Evolutionary conservation across 1,140 invertebrate genomes (phyloP).

Genomic region (Monomorium pharaonis): DNA sequence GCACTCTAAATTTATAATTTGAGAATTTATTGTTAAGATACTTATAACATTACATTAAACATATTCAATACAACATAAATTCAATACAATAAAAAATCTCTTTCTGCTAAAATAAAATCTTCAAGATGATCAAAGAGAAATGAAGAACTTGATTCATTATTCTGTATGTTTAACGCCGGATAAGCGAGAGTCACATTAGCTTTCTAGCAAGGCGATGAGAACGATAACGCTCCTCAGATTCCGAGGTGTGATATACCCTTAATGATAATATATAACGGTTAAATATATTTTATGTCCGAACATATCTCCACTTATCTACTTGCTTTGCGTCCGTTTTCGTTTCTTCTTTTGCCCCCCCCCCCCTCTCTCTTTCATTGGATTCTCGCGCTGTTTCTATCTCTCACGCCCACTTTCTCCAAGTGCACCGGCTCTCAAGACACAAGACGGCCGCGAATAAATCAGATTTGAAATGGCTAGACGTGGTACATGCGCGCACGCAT

Average conservation of each 20-base stretch:
- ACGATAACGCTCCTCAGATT: constrained; percentile 45
- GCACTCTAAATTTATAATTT: background rate
- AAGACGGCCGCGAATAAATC: constrained; percentile 70
- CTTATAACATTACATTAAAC: background rate
- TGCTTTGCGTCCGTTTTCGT: constrained; percentile 23
- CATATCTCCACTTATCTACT: constrained; percentile 39
- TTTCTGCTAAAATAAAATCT: background rate
- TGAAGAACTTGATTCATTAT: background rate
- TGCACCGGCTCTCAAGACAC: constrained; percentile 46
- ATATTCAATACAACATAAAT: constrained; percentile 21
- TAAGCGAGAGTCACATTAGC: background rate
- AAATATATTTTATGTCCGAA: constrained; percentile 62
- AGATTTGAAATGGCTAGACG: constrained; percentile 70
- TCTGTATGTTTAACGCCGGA: background rate
- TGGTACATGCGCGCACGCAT: constrained; percentile 54
- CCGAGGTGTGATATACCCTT: constrained; percentile 50
- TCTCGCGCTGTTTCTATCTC: constrained; percentile 45
- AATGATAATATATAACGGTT: constrained; percentile 71
- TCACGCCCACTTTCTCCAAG: constrained; percentile 41
- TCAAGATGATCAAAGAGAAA: background rate
- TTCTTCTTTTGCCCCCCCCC: constrained; percentile 11
- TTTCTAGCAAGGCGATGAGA: constrained; percentile 18
- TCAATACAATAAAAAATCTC: background rate
- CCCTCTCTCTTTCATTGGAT: constrained; percentile 40
- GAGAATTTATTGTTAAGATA: background rate